Evolutionary conservation across 2,797 vertebrate species (phyloP), one percentile per base, ranked within the genome.

Genomic region (Hemitrygon akajei): DNA sequence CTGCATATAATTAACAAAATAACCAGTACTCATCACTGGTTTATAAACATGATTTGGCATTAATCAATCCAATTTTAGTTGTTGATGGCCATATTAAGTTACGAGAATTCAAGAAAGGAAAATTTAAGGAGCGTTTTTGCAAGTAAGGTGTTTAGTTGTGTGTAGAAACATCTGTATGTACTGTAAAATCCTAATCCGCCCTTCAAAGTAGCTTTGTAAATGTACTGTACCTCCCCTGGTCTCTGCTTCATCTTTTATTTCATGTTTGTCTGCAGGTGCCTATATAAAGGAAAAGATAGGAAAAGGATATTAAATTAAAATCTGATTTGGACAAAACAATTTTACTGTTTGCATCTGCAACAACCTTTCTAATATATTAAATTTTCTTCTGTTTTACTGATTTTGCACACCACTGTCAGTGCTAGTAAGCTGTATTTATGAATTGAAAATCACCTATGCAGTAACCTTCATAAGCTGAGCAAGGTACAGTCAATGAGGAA

Each of bases 401-500:
- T 56, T 56, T 93, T 93, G 10, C 69, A 76, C 12, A 56, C 40
- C 40, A 76, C 71, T 86, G 58, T 86, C 82, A 86, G 25, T 60
- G 58, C 56, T 58, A 20, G 60, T n/a, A 93, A 58, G 40, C 14
- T 12, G 27, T 30, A 18, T 75, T 93, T 75, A 58, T 76, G 56
- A 93, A 93, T 56, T 93, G 69, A 93, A 93, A 76, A 93, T 93
- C 91, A 93, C 27, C 25, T 25, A 93, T 75, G 71, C 66, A 58
- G 25, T 71, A 56, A 93, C n/a, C 71, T 18, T 37, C 47, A 37
- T n/a, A 25, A 16, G 16, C 37, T 93, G 91, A n/a, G 71, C 37
- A 73, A 93, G 27, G 27, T 25, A n/a, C 40, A 56, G 69, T 6
- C 47, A 56, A 25, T n/a, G 71, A 71, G 56, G 91, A 12, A 73